Conservation (phyloP, 2,888 invertebrate species). For the Ellobium chinense region DNA sequence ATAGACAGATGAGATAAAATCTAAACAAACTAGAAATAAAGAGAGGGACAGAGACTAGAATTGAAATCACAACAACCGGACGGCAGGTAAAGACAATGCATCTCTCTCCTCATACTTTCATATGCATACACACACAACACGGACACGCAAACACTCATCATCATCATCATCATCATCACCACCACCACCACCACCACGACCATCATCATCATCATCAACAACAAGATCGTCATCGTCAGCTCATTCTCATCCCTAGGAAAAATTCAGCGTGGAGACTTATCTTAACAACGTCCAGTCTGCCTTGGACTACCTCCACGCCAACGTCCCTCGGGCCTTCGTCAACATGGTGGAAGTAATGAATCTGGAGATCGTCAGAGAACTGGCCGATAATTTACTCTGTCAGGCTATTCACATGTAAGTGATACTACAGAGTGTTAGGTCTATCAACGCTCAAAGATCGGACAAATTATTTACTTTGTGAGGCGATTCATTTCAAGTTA, state of each 20-base stretch:
- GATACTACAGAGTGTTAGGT: not conserved
- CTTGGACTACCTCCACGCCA: slow-evolving; percentile 70
- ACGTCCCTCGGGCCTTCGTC: slow-evolving; percentile 75
- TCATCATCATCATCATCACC: not conserved
- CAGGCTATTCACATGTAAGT: slow-evolving; percentile 64
- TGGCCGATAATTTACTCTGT: slow-evolving; percentile 61
- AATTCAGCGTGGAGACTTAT: slow-evolving; percentile 59
- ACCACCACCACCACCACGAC: slow-evolving; percentile 7
- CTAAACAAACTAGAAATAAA: too few species aligned
- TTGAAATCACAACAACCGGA: too few species aligned
- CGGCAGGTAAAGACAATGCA: too few species aligned
- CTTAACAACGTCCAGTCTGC: slow-evolving; percentile 61
- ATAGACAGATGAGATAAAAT: too few species aligned
- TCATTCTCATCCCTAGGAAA: too few species aligned
- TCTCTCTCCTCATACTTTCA: too few species aligned
- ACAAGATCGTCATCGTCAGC: slow-evolving; percentile 4
- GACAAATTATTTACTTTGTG: slow-evolving; percentile 59
- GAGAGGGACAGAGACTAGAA: too few species aligned
- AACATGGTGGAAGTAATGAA: slow-evolving; percentile 76
- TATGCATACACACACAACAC: too few species aligned
- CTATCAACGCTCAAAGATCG: slow-evolving; percentile 63
- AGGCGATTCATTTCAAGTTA: slow-evolving; percentile 61
- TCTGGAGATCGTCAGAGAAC: slow-evolving; percentile 63
- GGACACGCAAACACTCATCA: not conserved
- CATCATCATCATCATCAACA: slow-evolving; percentile 19